A percentile compares a stretch with the other conserved stretches of the same genome.
Evolutionary conservation across 2,888 invertebrate species (phyloP).

Genomic region (Galerucella nymphaeae): DNA sequence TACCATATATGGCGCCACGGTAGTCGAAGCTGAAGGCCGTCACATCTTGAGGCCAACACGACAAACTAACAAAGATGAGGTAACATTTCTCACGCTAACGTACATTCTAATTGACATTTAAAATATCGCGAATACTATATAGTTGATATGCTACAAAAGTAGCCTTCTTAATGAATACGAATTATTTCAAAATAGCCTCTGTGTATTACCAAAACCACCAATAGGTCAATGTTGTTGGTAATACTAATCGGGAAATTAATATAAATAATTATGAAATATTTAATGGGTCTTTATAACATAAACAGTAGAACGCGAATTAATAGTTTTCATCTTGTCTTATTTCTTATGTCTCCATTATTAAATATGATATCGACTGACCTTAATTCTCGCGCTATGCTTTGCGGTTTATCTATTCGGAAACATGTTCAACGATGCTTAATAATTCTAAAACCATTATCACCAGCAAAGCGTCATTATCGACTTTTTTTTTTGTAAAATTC

Average conservation of each 20-base stretch:
- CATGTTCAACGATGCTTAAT: background rate
- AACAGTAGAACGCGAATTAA: too few relatives aligned
- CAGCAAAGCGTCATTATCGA: too few relatives aligned
- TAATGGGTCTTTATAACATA: too few relatives aligned
- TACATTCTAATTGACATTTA: conserved; percentile 1
- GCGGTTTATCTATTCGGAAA: background rate
- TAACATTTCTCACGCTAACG: background rate
- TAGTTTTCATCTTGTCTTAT: too few relatives aligned
- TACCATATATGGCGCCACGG: background rate
- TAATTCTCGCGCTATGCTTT: background rate
- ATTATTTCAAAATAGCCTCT: background rate
- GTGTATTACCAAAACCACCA: background rate
- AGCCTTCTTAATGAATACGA: background rate
- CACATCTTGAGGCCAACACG: conserved; percentile 1
- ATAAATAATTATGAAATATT: background rate
- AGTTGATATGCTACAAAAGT: background rate
- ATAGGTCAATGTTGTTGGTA: conserved; percentile 4
- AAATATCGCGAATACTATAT: background rate
- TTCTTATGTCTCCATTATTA: too few relatives aligned
- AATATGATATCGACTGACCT: conserved; percentile 3
- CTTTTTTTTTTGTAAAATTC: too few relatives aligned
- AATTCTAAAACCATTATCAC: too few relatives aligned
- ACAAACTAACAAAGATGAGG: background rate
- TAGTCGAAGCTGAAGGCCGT: background rate
- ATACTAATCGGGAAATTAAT: background rate